Percentiles rank a stretch among this genome's conserved stretches.
Conservation (phyloP, 1,140 invertebrate genomes). For the Hesperophylax magnus region DNA sequence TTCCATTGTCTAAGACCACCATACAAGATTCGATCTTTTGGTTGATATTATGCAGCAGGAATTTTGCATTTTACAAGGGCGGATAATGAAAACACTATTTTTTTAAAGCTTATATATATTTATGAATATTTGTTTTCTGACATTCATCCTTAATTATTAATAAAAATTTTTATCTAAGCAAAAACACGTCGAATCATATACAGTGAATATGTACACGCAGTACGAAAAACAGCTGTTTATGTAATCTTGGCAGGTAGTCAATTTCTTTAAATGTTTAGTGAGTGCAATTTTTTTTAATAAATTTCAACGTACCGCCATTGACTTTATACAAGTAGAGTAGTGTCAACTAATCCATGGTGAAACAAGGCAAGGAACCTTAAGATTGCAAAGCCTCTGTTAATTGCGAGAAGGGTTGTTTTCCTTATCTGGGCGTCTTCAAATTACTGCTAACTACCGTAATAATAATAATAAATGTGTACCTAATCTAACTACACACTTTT, state of each 20-base stretch:
- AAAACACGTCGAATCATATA: too few species aligned
- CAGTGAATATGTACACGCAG: too few species aligned
- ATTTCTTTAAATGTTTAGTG: too few species aligned
- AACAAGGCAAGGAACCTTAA: background rate
- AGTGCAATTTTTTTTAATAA: too few species aligned
- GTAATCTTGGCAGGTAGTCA: too few species aligned
- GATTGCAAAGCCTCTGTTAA: background rate
- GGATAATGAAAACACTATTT: background rate
- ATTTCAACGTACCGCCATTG: background rate
- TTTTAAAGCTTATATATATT: background rate
- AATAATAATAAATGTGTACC: too few species aligned
- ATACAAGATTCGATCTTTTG: background rate
- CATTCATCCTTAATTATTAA: too few species aligned
- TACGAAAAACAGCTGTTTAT: too few species aligned
- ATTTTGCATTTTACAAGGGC: too few species aligned
- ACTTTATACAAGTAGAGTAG: background rate
- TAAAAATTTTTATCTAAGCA: too few species aligned
- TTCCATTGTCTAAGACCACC: constrained; percentile 11
- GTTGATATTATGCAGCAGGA: background rate
- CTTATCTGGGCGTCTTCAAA: background rate
- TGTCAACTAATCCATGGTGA: background rate
- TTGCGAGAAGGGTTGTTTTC: background rate
- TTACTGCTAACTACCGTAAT: background rate
- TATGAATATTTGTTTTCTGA: too few species aligned
- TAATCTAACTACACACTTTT: too few species aligned